Percentiles rank a stretch among this genome's conserved stretches.
phyloP scores from a whole-genome alignment of 2,888 invertebrate species.

The Sinotaia quadrata region DNA sequence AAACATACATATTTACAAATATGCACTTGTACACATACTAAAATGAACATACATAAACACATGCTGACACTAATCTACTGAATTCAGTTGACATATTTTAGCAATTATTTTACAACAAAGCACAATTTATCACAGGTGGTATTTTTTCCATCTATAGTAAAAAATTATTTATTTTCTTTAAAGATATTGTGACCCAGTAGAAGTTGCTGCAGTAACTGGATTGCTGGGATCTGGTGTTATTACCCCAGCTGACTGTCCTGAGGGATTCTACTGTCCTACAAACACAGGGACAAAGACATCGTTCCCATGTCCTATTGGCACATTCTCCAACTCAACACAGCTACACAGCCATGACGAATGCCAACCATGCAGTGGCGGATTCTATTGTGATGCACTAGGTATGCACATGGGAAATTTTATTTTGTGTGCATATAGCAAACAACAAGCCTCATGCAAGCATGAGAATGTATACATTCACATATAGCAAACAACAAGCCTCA shows the following conservation, averaged over 20 bases:
- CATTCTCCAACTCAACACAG: slow-evolving; percentile 59
- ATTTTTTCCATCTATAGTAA: neutral
- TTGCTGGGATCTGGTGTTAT: slow-evolving; percentile 52
- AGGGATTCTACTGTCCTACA: slow-evolving; percentile 61
- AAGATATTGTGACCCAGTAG: slow-evolving; percentile 65
- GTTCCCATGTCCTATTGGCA: slow-evolving; percentile 63
- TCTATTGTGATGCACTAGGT: slow-evolving; percentile 56
- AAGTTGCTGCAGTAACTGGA: slow-evolving; percentile 48
- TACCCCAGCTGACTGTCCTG: slow-evolving; percentile 56
- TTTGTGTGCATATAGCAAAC: no score
- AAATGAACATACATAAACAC: no score
- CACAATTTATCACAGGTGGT: neutral
- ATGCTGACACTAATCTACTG: no score
- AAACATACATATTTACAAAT: no score
- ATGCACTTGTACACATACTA: no score
- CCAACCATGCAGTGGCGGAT: slow-evolving; percentile 58
- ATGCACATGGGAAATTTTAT: slow-evolving; percentile 10
- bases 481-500: no score
- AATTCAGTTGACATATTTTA: no score
- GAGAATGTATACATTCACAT: no score
- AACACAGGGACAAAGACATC: slow-evolving; percentile 54
- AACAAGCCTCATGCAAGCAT: no score
- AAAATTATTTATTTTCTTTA: neutral
- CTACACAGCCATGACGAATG: slow-evolving; percentile 57
- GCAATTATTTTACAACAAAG: no score